A percentile compares a stretch with the other conserved stretches of the same genome.
These are phyloP conservation scores for Andrena bicolor DNA, from an alignment of 2,888 invertebrate genomes.

Conservation along the genomic window DNA sequence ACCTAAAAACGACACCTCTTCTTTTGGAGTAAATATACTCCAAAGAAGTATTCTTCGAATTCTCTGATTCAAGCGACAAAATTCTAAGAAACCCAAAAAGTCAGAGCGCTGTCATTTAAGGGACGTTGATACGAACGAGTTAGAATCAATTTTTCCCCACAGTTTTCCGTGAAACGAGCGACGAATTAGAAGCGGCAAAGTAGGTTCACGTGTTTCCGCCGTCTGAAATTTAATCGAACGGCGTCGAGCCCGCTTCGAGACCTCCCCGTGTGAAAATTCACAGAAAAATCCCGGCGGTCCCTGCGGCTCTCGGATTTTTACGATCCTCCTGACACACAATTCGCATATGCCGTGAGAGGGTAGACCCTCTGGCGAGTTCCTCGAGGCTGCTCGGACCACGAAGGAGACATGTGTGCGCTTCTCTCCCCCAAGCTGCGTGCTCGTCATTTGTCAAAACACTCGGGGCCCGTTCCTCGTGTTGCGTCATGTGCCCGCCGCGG, in stretches of 20 bases:
- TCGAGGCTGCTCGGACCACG: conserved; percentile 44
- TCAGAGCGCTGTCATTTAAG: neutral
- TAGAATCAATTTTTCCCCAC: conserved; percentile 3
- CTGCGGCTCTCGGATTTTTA: conserved; percentile 46
- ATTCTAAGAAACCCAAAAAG: neutral
- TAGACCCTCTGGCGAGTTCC: conserved; percentile 56
- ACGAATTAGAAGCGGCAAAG: conserved; percentile 32
- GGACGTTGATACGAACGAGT: neutral
- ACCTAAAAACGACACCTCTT: too few species aligned
- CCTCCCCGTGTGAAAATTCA: conserved; percentile 55
- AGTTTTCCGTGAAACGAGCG: conserved; percentile 22
- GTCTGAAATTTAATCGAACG: conserved; percentile 46
- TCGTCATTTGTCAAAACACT: conserved; percentile 63
- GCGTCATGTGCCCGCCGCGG: conserved; percentile 39
- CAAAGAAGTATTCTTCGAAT: neutral
- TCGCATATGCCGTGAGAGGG: conserved; percentile 62
- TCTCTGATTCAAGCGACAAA: neutral
- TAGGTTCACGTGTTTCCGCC: conserved; percentile 52
- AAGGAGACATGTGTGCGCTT: conserved; percentile 72
- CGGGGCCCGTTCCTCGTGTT: conserved; percentile 21
- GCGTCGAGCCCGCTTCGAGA: neutral
- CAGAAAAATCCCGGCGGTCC: conserved; percentile 43
- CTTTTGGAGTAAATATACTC: too few species aligned
- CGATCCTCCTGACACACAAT: conserved; percentile 57
- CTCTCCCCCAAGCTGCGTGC: conserved; percentile 44